Base-by-base conservation (phyloP, 2,797 vertebrate species). In the Dryobates pubescens region DNA sequence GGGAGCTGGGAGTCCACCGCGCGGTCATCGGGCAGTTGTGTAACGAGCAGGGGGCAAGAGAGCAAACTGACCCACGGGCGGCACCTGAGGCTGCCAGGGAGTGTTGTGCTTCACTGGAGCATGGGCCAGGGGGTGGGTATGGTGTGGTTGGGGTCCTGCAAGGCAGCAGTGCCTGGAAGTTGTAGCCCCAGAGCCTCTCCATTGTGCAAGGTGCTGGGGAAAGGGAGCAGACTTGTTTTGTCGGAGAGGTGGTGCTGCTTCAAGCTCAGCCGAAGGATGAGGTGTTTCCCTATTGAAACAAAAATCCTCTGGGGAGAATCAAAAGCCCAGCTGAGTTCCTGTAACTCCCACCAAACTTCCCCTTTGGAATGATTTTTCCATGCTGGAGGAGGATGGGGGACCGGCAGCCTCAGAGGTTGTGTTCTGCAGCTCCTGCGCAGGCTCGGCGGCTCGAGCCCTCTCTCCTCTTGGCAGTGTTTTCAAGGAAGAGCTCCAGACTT, bases 311-410 rank as follows among this genome's bases (percentile, higher is more conserved):
- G 22, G 86, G 69, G 86, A 82, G 69, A 80, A 30, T 19, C 43
- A 71, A 70, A 70, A 89, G 24, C 70, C 57, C 69, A 67, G 79
- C 70, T 86, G 70, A 83, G 84, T 95, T 96, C 94, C 94, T 95
- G 94, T 85, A 81, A 67, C 92, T 90, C 82, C 73, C 51, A 81
- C 67, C 53, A 41, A 20, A 92, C 90, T 96, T 96, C 95, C 93
- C 69, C 49, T 94, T 85, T 0, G 1, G 84, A 90, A 95, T 93
- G 82, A 70, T 8, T 94, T 95, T 95, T 86, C 90, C 94, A 69
- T 27, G 63, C 41, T 34, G 56, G 56, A 90, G 62, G 71, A 91
- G 43, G 82, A 56, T 4, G 7, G 38, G 62, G 23, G 26, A 76
- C 63, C 36, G 62, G 47, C 56, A 77, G 47, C 43, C 41, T 84